Percentiles rank a stretch among this genome's conserved stretches.
phyloP scores from a whole-genome alignment of 2,888 invertebrate species.

The Ochropleura plecta region DNA sequence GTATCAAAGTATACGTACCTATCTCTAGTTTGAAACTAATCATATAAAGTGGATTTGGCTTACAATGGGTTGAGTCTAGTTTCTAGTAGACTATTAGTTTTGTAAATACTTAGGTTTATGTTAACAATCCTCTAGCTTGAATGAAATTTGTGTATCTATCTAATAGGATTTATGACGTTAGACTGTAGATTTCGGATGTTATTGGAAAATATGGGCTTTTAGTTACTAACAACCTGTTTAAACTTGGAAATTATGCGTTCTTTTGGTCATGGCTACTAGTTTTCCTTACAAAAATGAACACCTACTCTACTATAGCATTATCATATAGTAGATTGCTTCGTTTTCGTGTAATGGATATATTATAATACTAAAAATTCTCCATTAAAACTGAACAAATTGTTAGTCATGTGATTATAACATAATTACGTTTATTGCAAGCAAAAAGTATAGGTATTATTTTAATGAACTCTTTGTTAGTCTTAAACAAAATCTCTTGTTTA shows the following conservation, averaged over 20 bases:
- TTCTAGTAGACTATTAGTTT: background rate
- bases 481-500: conserved; percentile 8
- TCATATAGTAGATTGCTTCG: background rate
- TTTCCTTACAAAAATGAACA: background rate
- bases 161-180: background rate
- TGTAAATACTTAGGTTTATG: background rate
- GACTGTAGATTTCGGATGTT: background rate
- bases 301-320: background rate
- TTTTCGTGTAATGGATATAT: background rate
- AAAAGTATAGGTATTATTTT: background rate
- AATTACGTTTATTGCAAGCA: conserved; percentile 8
- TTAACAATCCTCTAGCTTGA: no score
- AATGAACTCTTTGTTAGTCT: conserved; percentile 6
- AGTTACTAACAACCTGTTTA: background rate
- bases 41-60: background rate
- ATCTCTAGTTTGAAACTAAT: background rate
- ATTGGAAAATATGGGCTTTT: background rate
- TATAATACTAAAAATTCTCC: background rate
- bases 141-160: background rate
- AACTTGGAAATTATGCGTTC: background rate
- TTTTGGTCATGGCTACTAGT: background rate
- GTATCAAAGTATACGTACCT: background rate
- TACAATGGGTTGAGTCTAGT: background rate
- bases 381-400: conserved; percentile 3
- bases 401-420: conserved; percentile 12